These are phyloP conservation scores for Drosophila pandora DNA, from an alignment of 1,140 invertebrate genomes.

Conservation along the genomic window DNA sequence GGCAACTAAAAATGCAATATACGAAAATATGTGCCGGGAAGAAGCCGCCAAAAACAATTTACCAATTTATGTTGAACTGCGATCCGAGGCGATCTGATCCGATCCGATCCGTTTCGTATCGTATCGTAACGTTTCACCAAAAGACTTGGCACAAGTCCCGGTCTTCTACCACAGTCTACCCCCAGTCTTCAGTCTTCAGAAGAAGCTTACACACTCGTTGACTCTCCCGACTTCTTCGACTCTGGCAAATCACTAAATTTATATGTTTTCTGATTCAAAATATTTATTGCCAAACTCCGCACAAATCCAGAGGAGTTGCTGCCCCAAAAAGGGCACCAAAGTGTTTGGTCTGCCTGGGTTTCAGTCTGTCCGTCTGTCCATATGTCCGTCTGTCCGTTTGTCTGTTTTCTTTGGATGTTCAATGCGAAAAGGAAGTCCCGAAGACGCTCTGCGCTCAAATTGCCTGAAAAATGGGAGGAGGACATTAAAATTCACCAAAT, in stretches of 20 bases:
- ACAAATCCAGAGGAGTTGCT: slow-evolving; percentile 56
- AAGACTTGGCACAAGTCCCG: not conserved
- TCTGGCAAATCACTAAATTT: slow-evolving; percentile 83
- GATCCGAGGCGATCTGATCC: slow-evolving; percentile 25
- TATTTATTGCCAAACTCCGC: slow-evolving; percentile 81
- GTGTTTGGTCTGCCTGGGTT: slow-evolving; percentile 49
- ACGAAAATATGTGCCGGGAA: slow-evolving; percentile 67
- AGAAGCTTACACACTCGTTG: slow-evolving; percentile 42
- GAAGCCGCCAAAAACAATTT: slow-evolving; percentile 83
- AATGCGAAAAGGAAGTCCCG: slow-evolving; percentile 50
- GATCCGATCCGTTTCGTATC: slow-evolving; percentile 28
- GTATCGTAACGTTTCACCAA: slow-evolving; percentile 25
- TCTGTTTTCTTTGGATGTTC: not conserved
- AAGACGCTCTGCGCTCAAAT: slow-evolving; percentile 66
- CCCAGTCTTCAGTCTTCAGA: slow-evolving; percentile 19
- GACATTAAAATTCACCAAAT: slow-evolving; percentile 83
- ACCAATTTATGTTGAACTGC: slow-evolving; percentile 81
- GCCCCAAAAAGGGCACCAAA: slow-evolving; percentile 75
- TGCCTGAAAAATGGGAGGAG: slow-evolving; percentile 78
- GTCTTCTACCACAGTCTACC: not conserved
- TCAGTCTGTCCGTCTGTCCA: not conserved
- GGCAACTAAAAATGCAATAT: slow-evolving; percentile 73
- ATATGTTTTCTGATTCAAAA: slow-evolving; percentile 84
- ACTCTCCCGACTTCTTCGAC: slow-evolving; percentile 22
- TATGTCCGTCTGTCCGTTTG: not conserved